Evolutionary conservation across 2,113 vertebrate genomes (phyloP).

Genomic region (Pyxicephalus adspersus): DNA sequence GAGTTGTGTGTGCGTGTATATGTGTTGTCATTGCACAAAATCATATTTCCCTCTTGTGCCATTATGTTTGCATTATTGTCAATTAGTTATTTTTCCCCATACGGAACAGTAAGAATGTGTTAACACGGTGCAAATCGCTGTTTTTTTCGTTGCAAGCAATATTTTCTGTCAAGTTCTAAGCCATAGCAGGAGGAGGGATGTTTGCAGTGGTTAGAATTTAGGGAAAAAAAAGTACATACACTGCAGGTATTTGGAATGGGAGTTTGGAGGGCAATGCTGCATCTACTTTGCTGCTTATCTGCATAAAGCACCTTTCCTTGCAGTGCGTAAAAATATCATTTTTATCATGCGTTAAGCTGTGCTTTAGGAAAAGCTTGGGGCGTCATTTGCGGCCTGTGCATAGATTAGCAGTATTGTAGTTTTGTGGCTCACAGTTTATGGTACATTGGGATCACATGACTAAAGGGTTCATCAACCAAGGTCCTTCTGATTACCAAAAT

Average conservation of each 20-base stretch:
- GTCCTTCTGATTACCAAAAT: too few relatives aligned
- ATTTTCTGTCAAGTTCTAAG: neutral
- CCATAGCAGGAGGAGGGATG: neutral
- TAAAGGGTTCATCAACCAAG: too few relatives aligned
- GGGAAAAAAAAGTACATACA: neutral
- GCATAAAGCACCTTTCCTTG: too few relatives aligned
- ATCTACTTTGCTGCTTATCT: neutral
- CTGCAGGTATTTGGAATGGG: slow-evolving; percentile 11
- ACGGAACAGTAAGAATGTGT: neutral
- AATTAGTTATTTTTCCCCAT: neutral
- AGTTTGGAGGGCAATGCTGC: slow-evolving; percentile 10
- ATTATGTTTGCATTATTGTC: neutral
- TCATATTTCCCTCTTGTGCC: neutral
- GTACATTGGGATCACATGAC: too few relatives aligned
- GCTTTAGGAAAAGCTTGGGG: too few relatives aligned
- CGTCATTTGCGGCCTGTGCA: too few relatives aligned
- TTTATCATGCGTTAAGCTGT: too few relatives aligned
- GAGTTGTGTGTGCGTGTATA: neutral
- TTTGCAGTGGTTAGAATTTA: neutral
- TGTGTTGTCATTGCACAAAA: neutral
- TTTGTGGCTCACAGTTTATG: too few relatives aligned
- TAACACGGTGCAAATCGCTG: slow-evolving; percentile 1
- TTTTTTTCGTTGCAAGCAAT: neutral
- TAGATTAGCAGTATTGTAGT: too few relatives aligned
- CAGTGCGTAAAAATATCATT: too few relatives aligned